Conservation (phyloP, 2,113 vertebrate species). For the Urocynchramus pylzowi region DNA sequence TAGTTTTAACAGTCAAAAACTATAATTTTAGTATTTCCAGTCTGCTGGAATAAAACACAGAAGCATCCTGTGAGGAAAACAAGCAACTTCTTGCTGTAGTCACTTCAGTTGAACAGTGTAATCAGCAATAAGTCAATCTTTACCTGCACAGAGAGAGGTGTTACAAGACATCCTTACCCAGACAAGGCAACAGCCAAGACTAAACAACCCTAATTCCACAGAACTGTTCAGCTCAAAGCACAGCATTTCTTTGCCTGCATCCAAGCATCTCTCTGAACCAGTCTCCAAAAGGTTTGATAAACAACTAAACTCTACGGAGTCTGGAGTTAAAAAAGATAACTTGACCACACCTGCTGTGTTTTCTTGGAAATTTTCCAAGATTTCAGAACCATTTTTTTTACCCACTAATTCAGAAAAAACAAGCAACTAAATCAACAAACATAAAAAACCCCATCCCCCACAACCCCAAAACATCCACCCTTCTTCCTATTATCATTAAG, state of each 20-base stretch:
- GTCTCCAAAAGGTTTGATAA: background rate
- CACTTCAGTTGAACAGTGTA: background rate
- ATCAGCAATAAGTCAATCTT: background rate
- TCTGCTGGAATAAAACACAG: background rate
- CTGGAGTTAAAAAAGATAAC: background rate
- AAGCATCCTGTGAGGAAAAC: background rate
- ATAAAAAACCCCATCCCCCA: accelerated
- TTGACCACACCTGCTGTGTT: background rate
- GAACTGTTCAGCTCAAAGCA: background rate
- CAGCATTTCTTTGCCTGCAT: background rate
- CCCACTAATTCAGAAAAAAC: background rate
- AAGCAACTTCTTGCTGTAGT: background rate
- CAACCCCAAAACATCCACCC: background rate
- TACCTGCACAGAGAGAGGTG: background rate
- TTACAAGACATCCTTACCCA: background rate
- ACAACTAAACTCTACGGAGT: background rate
- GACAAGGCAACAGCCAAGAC: background rate
- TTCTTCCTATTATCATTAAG: background rate
- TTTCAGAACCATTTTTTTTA: background rate
- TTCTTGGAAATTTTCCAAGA: background rate
- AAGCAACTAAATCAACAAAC: background rate
- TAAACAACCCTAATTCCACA: background rate
- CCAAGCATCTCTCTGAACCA: background rate
- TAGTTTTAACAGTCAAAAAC: background rate
- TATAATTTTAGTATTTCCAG: background rate